These are phyloP conservation scores for Hydrotaea diabolus DNA, from an alignment of 2,888 invertebrate species.

Conservation along the genomic window DNA sequence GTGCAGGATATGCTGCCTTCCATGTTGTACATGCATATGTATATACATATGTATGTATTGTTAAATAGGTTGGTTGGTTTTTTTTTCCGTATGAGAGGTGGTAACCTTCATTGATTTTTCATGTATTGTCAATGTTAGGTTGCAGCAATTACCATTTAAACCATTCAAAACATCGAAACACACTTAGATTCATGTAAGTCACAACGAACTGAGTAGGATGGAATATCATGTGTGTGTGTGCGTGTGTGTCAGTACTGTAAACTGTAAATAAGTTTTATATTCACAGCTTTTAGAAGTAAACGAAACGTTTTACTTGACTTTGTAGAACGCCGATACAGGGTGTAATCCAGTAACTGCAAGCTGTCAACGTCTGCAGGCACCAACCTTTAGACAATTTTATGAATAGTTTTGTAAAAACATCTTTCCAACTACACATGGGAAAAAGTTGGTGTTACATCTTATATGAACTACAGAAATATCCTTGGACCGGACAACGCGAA, in stretches of 20 bases:
- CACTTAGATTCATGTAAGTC: slow-evolving; percentile 20
- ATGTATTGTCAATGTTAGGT: slow-evolving; percentile 45
- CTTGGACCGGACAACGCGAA: no score
- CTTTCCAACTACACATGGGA: no score
- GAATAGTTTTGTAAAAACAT: no score
- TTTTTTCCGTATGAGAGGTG: slow-evolving; percentile 22
- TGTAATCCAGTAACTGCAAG: no score
- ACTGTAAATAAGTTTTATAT: slow-evolving; percentile 22
- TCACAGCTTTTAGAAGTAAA: slow-evolving; percentile 16
- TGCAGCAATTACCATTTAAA: slow-evolving; percentile 41
- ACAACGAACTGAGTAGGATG: background rate
- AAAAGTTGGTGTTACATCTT: no score
- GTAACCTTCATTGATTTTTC: slow-evolving; percentile 44
- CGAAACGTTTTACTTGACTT: slow-evolving; percentile 1
- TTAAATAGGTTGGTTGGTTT: slow-evolving; percentile 13
- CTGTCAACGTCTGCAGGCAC: no score
- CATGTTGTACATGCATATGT: background rate
- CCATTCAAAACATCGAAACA: slow-evolving; percentile 40
- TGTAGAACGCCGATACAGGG: background rate
- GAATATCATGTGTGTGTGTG: background rate
- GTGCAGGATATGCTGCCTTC: background rate
- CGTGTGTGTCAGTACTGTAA: slow-evolving; percentile 1
- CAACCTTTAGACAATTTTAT: no score
- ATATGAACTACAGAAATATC: no score
- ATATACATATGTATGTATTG: background rate